Percentiles rank a stretch among this genome's conserved stretches.
phyloP scores from a whole-genome alignment of 2,888 invertebrate species.

The Syrista parreyssii region DNA sequence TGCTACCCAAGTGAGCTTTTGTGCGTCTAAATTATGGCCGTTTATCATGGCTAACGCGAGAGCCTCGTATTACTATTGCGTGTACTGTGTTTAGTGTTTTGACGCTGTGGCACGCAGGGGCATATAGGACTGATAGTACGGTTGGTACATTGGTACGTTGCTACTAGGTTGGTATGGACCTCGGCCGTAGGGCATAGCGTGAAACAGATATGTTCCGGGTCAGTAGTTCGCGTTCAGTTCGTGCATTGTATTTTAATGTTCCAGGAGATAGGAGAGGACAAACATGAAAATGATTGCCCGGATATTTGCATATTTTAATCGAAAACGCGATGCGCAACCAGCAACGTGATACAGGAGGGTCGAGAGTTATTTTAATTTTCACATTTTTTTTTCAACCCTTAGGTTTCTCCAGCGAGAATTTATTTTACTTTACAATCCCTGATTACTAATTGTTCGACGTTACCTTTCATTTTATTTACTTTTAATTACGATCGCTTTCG shows the following conservation, averaged over 20 bases:
- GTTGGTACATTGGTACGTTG: constrained; percentile 1
- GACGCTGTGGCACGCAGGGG: too few relatives aligned
- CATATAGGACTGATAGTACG: too few relatives aligned
- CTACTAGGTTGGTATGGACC: neutral
- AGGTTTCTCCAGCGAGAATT: neutral
- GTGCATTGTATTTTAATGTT: constrained; percentile 21
- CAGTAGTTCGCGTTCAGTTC: constrained; percentile 30
- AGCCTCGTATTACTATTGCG: neutral
- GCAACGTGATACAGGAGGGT: neutral
- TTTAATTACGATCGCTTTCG: neutral
- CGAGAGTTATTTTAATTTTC: neutral
- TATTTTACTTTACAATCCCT: too few relatives aligned
- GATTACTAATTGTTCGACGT: neutral
- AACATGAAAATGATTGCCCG: constrained; percentile 20
- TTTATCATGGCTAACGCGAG: constrained; percentile 36
- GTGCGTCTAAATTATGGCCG: constrained; percentile 42
- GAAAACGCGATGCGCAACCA: neutral
- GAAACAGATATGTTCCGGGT: constrained; percentile 28
- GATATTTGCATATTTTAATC: constrained; percentile 24
- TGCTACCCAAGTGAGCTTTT: constrained; percentile 38
- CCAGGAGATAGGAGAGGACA: constrained; percentile 19
- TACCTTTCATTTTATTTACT: neutral
- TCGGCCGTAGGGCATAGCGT: neutral
- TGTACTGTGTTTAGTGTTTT: too few relatives aligned
- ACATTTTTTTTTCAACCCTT: neutral